Evolutionary conservation across 2,797 vertebrate genomes (phyloP).

Genomic region (Anguilla obscura): DNA sequence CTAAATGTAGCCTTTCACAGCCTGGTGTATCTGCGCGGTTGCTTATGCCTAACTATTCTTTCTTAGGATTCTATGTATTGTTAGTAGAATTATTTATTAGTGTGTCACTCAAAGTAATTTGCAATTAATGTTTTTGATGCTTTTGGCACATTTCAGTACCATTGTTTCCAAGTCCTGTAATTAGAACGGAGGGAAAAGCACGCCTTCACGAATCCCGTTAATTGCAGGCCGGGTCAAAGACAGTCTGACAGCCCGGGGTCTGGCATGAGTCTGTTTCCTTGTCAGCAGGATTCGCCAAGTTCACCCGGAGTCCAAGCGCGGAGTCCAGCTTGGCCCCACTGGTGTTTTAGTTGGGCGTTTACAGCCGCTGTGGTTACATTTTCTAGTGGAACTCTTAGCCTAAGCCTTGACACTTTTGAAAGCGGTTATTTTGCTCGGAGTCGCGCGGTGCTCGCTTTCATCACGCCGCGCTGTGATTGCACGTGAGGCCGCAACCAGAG

Average conservation of each 20-base stretch:
- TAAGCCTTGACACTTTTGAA: constrained; percentile 63
- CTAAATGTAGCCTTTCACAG: not conserved
- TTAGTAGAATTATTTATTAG: constrained; percentile 42
- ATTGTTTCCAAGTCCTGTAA: constrained; percentile 56
- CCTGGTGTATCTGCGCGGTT: not conserved
- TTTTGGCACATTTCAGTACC: constrained; percentile 43
- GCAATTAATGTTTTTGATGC: constrained; percentile 46
- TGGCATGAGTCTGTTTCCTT: constrained; percentile 61
- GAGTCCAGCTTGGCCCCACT: constrained; percentile 30
- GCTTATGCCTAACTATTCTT: not conserved
- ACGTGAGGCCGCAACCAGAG: constrained; percentile 51
- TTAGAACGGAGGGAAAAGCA: constrained; percentile 50
- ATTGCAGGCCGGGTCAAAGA: constrained; percentile 60
- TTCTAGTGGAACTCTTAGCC: constrained; percentile 67
- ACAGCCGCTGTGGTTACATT: constrained; percentile 73
- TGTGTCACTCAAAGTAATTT: constrained; percentile 46
- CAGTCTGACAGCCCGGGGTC: constrained; percentile 59
- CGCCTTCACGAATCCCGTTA: constrained; percentile 58
- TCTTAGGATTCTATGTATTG: not conserved
- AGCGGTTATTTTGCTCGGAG: not conserved
- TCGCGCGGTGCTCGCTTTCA: not conserved
- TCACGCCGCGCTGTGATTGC: constrained; percentile 31
- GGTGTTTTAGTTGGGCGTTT: constrained; percentile 68
- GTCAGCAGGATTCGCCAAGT: constrained; percentile 60
- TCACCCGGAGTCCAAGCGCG: constrained; percentile 62